phyloP scores from a whole-genome alignment of 2,113 vertebrate species.

The Chaetura pelagica region DNA sequence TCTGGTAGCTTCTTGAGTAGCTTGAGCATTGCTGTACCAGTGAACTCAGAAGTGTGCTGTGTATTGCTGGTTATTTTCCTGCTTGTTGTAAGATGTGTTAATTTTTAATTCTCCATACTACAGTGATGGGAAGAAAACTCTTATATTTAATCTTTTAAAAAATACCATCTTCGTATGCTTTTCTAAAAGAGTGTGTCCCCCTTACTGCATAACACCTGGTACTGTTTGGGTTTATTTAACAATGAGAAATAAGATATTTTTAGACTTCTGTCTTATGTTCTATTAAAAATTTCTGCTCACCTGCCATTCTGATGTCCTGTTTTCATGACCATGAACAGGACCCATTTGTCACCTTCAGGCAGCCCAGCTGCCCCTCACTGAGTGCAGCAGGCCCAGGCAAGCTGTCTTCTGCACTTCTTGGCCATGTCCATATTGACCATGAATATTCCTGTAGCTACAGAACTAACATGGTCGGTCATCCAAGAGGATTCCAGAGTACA shows the following conservation, averaged over 20 bases:
- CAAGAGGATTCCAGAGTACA: not conserved
- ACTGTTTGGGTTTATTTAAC: not conserved
- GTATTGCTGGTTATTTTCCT: not conserved
- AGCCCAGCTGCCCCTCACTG: rapidly evolving
- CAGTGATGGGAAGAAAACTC: not conserved
- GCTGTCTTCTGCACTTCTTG: not conserved
- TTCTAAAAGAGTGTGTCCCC: not conserved
- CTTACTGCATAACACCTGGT: not conserved
- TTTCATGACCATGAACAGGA: not conserved
- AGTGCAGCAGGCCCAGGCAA: not conserved
- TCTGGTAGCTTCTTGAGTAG: not conserved
- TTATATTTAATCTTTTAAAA: not conserved
- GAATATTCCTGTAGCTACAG: not conserved
- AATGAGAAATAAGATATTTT: not conserved
- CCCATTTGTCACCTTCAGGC: not conserved
- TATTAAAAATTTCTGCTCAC: not conserved
- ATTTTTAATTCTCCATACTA: not conserved
- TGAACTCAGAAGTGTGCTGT: not conserved
- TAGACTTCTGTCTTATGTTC: not conserved
- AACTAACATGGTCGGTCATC: not conserved
- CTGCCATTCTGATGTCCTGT: not conserved
- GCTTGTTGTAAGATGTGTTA: not conserved
- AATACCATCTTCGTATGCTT: rapidly evolving
- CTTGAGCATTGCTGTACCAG: not conserved
- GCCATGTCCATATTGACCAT: rapidly evolving